These are phyloP conservation scores for Nymphalis io DNA, from an alignment of 1,140 invertebrate species.

Conservation along the genomic window DNA sequence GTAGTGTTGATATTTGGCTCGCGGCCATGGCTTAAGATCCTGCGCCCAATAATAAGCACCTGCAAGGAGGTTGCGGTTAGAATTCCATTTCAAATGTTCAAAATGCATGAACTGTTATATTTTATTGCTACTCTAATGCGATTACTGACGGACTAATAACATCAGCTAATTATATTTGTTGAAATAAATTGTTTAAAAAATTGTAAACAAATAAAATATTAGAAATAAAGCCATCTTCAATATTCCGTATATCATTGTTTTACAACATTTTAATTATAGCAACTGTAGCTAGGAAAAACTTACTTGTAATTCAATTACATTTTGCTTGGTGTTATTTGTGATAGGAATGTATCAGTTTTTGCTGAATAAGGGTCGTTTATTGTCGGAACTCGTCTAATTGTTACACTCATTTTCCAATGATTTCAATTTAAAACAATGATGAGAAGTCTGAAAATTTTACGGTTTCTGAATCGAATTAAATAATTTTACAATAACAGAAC, in stretches of 20 bases:
- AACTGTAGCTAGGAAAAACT: slow-evolving; percentile 12
- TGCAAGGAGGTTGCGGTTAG: slow-evolving; percentile 42
- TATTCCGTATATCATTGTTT: not conserved
- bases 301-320: slow-evolving; percentile 30
- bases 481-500: too few relatives aligned
- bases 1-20: slow-evolving; percentile 53
- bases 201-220: not conserved
- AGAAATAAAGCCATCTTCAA: too few relatives aligned
- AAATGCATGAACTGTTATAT: slow-evolving; percentile 41
- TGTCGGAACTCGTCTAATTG: slow-evolving; percentile 40
- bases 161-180: not conserved
- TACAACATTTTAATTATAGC: slow-evolving; percentile 1
- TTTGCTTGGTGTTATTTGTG: slow-evolving; percentile 30
- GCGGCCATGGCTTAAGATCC: slow-evolving; percentile 41
- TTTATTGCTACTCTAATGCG: slow-evolving; percentile 34
- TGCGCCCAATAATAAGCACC: slow-evolving; percentile 52
- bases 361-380: slow-evolving; percentile 39
- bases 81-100: slow-evolving; percentile 35
- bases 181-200: not conserved
- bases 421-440: too few relatives aligned
- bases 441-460: slow-evolving; percentile 12
- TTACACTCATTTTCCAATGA: slow-evolving; percentile 35
- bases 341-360: slow-evolving; percentile 35
- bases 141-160: slow-evolving; percentile 24
- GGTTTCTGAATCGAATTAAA: not conserved